Base-by-base conservation (phyloP, 1,140 invertebrate species). In the Lanistes nyassanus region DNA sequence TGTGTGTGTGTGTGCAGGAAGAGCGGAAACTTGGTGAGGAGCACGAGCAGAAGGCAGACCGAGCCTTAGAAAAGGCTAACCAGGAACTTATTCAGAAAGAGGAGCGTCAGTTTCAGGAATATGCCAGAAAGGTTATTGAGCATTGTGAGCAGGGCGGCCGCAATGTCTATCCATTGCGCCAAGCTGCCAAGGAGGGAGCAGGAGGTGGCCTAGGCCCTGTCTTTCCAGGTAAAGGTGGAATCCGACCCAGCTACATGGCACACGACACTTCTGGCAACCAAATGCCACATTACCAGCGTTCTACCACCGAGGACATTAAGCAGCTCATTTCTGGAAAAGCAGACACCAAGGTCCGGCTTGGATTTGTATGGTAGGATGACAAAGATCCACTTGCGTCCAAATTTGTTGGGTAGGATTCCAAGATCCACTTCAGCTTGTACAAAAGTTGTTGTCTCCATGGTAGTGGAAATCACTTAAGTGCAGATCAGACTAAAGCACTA, bases 21-120 rank as follows among this genome's bases (percentile, higher is more conserved):
- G 79, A 81, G 16, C 76, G 76, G 42, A 74, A 78, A 51, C 60
- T 66, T 3, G 82, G 82, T 37, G 83, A 80, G 51, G 47, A 80
- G 26, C 64, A 79, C 7, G 73, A 69, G 23, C 78, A 76, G 53
- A 76, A 84, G 42, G 74, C 81, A 42, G 71, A 81, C 31, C 67
- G 88, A 21, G 84, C 83, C 2, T 76, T 87, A 58, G 87, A 88
- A 64, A 75, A 80, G 29, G 82, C 81, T 21, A 88, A 88, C 58
- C 64, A 83, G 19, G 84, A 85, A 36, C 77, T 88, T 23, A 74
- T 88, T 7, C 76, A 76, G 5, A 76, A 86, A n/a, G 88, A 89
- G 62, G 88, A 89, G 68, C 55, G 81, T 55, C 88, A 88, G 72
- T 89, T 89, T 82, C 87, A 88, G 76, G 87, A 88, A 66, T 90